These are phyloP conservation scores for Ophion slaviceki DNA, from an alignment of 2,888 invertebrate species.

Conservation along the genomic window DNA sequence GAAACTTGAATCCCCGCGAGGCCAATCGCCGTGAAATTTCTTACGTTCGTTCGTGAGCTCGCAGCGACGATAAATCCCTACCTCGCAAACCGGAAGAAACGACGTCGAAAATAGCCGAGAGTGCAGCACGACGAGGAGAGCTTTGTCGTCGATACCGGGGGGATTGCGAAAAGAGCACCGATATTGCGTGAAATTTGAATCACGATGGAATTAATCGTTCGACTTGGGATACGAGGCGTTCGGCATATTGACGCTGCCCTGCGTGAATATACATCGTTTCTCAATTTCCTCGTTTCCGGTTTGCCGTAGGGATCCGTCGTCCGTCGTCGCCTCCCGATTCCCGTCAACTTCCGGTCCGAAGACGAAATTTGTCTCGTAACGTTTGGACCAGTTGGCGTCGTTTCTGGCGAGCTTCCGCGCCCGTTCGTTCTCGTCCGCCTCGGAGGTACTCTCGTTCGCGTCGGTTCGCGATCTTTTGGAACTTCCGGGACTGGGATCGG, in stretches of 20 bases:
- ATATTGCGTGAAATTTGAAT: not conserved
- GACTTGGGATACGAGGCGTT: conserved; percentile 32
- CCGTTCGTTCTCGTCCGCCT: conserved; percentile 38
- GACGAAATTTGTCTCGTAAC: conserved; percentile 64
- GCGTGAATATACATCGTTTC: conserved; percentile 60
- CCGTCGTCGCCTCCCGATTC: not conserved
- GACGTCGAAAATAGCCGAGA: not conserved
- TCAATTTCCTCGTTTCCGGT: conserved; percentile 41
- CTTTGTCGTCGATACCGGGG: not conserved
- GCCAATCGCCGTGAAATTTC: conserved; percentile 17
- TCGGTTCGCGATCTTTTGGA: conserved; percentile 38
- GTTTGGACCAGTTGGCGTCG: conserved; percentile 63
- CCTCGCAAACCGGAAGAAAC: not conserved
- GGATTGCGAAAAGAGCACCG: not conserved
- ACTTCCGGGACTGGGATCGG: conserved; percentile 4
- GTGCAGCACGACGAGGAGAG: conserved; percentile 81
- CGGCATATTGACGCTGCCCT: conserved; percentile 8
- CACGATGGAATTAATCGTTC: conserved; percentile 44
- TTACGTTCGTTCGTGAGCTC: conserved; percentile 14
- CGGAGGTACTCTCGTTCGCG: not conserved
- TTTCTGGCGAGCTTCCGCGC: conserved; percentile 40
- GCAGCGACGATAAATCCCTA: conserved; percentile 8
- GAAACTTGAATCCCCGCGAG: not conserved
- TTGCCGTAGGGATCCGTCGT: conserved; percentile 16
- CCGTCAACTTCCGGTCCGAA: conserved; percentile 58